Base-by-base conservation (phyloP, 1,140 invertebrate species). In the Anoplolepis gracilipes region DNA sequence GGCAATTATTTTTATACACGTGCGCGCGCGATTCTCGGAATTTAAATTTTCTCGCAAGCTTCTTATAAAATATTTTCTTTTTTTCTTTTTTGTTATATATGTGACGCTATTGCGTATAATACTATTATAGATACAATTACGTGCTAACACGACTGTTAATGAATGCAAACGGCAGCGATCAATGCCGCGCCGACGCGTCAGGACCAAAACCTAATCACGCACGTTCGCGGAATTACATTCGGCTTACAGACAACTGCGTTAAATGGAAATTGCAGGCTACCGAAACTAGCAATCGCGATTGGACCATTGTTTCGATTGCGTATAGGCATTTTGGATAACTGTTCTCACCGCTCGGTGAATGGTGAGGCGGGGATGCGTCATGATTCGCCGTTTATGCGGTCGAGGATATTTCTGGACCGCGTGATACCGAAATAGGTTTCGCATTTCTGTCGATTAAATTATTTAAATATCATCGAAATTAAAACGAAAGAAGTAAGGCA, bases 191-290 rank as follows among this genome's bases (percentile, higher is more conserved):
- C 78, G 89, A 85, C 87, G 76, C 75, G 90, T 87, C 85, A 84
- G 85, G 22, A 55, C 84, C 85, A 85, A 91, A 92, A 92, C 90
- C 85, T 91, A 92, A 92, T 92, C 91, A 92, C 91, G 85, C 89
- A 84, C 77, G 85, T 82, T 72, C 73, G 88, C 85, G 87, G 89
- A 93, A 92, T 93, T 92, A 92, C 92, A 92, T 92, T 87, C 77
- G 85, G 92, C 89, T 93, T 92, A 92, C 90, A 89, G 92, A 91
- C 90, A 92, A 91, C 92, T 85, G 85, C 89, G 92, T 92, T 92
- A 91, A 93, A 92, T 93, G 92, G 91, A 93, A 93, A 92, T 92
- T 93, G 92, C 87, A 91, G 88, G 84, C 86, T 73, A 88, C 81
- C 62, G 65, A 87, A 69, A 53, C 61, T 77, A 81, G 89, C 87